Base-by-base conservation (phyloP, 2,888 invertebrate genomes). In the Chrysolina americana region DNA sequence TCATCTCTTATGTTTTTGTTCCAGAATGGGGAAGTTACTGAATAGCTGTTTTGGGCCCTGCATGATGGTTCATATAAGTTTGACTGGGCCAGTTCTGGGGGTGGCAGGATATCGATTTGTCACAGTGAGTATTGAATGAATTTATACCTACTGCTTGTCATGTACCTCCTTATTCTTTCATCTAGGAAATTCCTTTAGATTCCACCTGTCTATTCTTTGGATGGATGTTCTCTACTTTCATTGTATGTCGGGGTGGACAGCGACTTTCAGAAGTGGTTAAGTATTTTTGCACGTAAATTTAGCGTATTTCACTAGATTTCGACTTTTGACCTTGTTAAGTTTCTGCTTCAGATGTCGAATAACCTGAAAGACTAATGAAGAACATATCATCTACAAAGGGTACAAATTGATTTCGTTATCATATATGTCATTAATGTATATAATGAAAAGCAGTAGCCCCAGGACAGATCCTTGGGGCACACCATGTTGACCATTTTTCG, bases 221-320 rank as follows among this genome's bases (percentile, higher is more conserved):
- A 15, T 81, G 80, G 80, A 47, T 76, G 13, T 65, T 76, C 56
- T 77, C 80, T 3, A 74, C 79, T 41, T 70, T 74, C 23, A 71
- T 80, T 44, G 79, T 78, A 65, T 79, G 78, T 56, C 69, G 71
- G 10, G 76, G 77, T 9, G 80, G 81, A 15, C 81, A 81, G 70
- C 73, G 78, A 21, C 65, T 81, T 65, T 77, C 73, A 53, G 77
- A 80, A 47, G 80, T 77, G 73, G 81, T 81, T 74, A 47, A 11
- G 19, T n/a, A 50, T 56, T 65, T 13, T 17, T 56, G n/a, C n/a
- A 28, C 17, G n/a, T n/a, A n/a, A n/a, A n/a, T n/a, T n/a, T n/a
- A n/a, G n/a, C n/a, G n/a, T n/a, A n/a, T n/a, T n/a, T n/a, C n/a
- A n/a, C n/a, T n/a, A n/a, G n/a, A n/a, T n/a, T n/a, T n/a, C n/a